phyloP scores from a whole-genome alignment of 2,797 vertebrate species.

The Xenopus petersii region DNA sequence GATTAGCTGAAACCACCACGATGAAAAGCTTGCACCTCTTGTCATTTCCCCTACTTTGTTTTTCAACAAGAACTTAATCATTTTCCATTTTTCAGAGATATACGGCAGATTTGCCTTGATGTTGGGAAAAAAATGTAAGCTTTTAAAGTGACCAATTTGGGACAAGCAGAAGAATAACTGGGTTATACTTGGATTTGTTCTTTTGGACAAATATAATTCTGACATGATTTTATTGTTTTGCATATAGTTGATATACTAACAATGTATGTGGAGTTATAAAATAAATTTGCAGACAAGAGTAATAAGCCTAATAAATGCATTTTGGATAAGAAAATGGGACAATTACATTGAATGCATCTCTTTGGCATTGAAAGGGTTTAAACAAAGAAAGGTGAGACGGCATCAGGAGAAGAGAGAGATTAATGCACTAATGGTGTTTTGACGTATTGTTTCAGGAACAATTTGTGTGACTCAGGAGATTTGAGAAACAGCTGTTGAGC shows the following conservation, averaged over 20 bases:
- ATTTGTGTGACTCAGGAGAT: slow-evolving; percentile 41
- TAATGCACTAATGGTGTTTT: slow-evolving; percentile 49
- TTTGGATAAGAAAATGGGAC: not conserved
- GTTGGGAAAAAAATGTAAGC: too few relatives aligned
- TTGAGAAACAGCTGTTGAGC: slow-evolving; percentile 53
- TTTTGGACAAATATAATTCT: too few relatives aligned
- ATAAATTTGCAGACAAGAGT: too few relatives aligned
- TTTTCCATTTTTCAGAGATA: slow-evolving; percentile 4
- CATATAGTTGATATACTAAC: too few relatives aligned
- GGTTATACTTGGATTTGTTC: too few relatives aligned
- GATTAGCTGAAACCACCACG: slow-evolving; percentile 50
- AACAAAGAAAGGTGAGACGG: not conserved
- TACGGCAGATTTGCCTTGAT: too few relatives aligned
- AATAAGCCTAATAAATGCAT: not conserved
- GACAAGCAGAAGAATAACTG: too few relatives aligned
- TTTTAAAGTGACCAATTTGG: too few relatives aligned
- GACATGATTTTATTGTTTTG: too few relatives aligned
- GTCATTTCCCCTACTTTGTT: slow-evolving; percentile 9
- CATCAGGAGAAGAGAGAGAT: slow-evolving; percentile 4
- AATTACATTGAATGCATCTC: not conserved
- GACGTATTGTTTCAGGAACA: slow-evolving; percentile 44
- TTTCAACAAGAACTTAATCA: slow-evolving; percentile 6
- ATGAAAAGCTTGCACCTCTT: slow-evolving; percentile 29
- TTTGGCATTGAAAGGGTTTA: slow-evolving; percentile 6
- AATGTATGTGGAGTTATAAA: too few relatives aligned